phyloP scores from a whole-genome alignment of 2,113 vertebrate genomes.

The Clarias magur region DNA sequence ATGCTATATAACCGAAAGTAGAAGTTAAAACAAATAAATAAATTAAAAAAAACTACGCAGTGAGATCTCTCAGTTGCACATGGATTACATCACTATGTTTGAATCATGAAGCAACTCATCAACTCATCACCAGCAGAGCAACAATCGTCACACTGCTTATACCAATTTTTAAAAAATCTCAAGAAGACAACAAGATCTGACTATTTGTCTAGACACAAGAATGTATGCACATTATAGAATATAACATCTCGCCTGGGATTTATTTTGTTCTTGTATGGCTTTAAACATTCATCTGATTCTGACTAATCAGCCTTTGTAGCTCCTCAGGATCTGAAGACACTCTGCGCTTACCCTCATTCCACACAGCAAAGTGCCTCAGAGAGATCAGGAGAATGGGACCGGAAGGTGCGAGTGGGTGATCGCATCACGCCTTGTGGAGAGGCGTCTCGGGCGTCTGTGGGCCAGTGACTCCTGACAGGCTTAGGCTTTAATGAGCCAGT shows the following conservation, averaged over 20 bases:
- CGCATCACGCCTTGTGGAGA: neutral
- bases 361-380: neutral
- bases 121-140: neutral
- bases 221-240: neutral
- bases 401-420: neutral
- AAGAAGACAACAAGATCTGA: neutral
- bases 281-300: neutral
- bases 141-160: neutral
- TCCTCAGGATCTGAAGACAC: neutral
- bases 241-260: neutral
- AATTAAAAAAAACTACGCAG: neutral
- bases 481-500: constrained; percentile 55
- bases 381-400: constrained; percentile 5
- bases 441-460: constrained; percentile 5
- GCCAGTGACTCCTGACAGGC: constrained; percentile 46
- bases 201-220: neutral
- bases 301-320: neutral
- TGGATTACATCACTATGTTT: neutral
- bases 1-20: neutral
- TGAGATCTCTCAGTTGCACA: neutral
- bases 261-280: neutral
- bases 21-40: neutral
- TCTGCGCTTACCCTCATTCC: neutral
- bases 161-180: neutral
- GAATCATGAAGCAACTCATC: neutral